phyloP scores from a whole-genome alignment of 2,113 vertebrate genomes.

The Phaetusa simplex region DNA sequence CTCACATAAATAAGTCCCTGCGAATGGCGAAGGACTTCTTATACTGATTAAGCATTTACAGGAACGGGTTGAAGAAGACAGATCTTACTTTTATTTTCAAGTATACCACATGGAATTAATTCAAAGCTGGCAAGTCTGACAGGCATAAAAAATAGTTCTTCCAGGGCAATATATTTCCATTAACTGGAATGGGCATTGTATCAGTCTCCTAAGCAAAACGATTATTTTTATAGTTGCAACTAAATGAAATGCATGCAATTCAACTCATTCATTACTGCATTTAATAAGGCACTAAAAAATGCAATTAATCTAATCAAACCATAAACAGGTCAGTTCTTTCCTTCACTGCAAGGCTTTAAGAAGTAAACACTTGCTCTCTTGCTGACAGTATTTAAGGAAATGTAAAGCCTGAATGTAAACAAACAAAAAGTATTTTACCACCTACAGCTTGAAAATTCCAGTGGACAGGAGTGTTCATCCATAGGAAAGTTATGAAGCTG shows the following conservation, averaged over 20 bases:
- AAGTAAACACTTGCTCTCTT: not conserved
- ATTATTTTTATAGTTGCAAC: not conserved
- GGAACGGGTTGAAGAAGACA: not conserved
- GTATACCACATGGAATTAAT: not conserved
- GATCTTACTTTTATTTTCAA: not conserved
- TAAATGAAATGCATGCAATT: not conserved
- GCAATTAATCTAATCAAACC: not conserved
- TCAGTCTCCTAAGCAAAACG: not conserved
- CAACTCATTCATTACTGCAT: not conserved
- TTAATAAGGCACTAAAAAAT: not conserved
- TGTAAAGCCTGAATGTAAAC: not conserved
- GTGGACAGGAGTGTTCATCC: slow-evolving; percentile 97
- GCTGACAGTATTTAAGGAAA: not conserved
- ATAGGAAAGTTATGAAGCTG: slow-evolving; percentile 99
- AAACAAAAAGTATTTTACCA: slow-evolving; percentile 61
- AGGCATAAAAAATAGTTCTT: not conserved
- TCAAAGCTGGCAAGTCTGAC: not conserved
- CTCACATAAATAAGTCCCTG: not conserved
- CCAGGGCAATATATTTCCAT: not conserved
- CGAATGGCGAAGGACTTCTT: not conserved
- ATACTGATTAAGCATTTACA: not conserved
- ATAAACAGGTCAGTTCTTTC: not conserved
- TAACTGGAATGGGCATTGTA: not conserved
- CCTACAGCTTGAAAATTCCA: slow-evolving; percentile 99
- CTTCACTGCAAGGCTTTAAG: not conserved